A percentile compares a stretch with the other conserved stretches of the same genome.
Conservation (phyloP, 2,797 vertebrate genomes). For the Acridotheres tristis region DNA sequence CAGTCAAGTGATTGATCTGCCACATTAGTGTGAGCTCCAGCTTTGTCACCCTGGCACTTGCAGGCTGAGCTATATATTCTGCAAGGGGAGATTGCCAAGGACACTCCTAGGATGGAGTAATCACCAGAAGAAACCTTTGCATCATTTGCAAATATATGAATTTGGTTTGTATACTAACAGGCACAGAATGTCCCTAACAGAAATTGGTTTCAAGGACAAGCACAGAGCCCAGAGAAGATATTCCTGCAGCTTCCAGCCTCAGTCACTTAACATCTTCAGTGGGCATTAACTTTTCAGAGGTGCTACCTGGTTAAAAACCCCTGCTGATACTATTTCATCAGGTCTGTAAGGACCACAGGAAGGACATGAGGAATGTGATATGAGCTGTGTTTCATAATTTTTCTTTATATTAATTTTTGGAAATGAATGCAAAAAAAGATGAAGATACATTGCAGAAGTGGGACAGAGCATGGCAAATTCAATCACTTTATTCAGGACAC, state of each 20-base stretch:
- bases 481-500: neutral
- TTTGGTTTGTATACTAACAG: neutral
- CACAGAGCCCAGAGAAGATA: neutral
- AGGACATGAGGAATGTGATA: neutral
- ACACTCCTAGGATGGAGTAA: neutral
- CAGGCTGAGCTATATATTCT: slow-evolving; percentile 4
- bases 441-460: neutral
- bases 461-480: neutral
- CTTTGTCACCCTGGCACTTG: slow-evolving; percentile 32
- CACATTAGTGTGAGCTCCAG: slow-evolving; percentile 39
- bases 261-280: neutral
- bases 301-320: neutral
- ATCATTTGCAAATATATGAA: slow-evolving; percentile 2
- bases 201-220: neutral
- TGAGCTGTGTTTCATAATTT: neutral
- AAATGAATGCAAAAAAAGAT: neutral
- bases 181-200: neutral
- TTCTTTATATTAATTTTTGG: neutral
- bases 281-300: neutral
- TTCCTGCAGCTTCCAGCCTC: neutral
- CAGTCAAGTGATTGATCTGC: slow-evolving; percentile 67
- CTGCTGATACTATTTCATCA: neutral
- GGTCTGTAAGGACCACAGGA: neutral
- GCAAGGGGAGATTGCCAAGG: slow-evolving; percentile 13
- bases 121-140: neutral